These are phyloP conservation scores for Siniperca undulata DNA, from an alignment of 2,797 vertebrate genomes.

Conservation along the genomic window DNA sequence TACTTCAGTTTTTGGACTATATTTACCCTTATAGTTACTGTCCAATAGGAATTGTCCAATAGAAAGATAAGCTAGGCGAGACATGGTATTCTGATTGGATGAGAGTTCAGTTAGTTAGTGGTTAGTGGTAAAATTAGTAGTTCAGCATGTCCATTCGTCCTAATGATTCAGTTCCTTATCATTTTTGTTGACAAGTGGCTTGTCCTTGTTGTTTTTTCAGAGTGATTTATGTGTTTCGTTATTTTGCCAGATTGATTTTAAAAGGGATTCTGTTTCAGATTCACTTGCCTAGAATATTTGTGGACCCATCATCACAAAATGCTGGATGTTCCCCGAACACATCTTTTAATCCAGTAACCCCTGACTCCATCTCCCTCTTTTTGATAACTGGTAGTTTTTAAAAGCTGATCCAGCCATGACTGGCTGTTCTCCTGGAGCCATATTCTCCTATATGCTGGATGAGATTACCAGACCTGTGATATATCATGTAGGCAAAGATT, in stretches of 20 bases:
- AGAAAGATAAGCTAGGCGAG: neutral
- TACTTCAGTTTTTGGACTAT: neutral
- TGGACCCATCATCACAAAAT: neutral
- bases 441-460: neutral
- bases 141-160: neutral
- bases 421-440: neutral
- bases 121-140: neutral
- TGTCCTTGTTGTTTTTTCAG: neutral
- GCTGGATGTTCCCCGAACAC: neutral
- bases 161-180: neutral
- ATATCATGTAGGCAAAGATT: neutral
- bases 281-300: neutral
- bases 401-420: neutral
- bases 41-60: constrained; percentile 29
- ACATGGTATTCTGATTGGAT: constrained; percentile 1
- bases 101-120: neutral
- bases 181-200: neutral
- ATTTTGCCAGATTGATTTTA: neutral
- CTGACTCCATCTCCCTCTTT: neutral
- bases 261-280: neutral
- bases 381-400: neutral
- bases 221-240: neutral
- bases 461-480: neutral
- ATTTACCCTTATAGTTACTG: neutral
- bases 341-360: neutral